Percentiles rank a stretch among this genome's conserved stretches.
Evolutionary conservation across 2,113 vertebrate genomes (phyloP).

Genomic region (Elephas maximus): DNA sequence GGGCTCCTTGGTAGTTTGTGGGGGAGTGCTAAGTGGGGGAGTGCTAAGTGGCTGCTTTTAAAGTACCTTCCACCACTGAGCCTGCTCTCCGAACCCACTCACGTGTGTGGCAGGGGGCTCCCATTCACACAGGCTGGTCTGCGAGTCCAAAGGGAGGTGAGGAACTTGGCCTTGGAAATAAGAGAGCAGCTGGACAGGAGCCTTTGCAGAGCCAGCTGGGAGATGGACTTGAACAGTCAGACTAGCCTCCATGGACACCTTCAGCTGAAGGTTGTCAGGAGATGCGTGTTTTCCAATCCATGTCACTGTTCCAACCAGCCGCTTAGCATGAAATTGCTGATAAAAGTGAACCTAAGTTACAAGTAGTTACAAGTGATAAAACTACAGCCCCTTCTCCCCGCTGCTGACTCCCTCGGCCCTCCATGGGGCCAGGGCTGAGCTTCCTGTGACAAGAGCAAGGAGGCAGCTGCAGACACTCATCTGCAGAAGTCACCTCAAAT

Average conservation of each 20-base stretch:
- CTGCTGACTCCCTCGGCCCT: neutral
- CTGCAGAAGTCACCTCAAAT: neutral
- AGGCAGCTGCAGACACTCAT: conserved; percentile 57
- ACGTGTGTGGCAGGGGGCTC: no score
- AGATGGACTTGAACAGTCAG: neutral
- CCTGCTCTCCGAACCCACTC: accelerated
- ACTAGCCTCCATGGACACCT: neutral
- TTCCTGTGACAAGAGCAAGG: conserved; percentile 76
- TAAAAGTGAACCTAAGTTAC: conserved; percentile 69
- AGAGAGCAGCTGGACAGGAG: accelerated
- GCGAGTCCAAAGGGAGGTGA: accelerated
- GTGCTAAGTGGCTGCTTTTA: accelerated
- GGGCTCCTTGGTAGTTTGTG: neutral
- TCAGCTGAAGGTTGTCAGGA: conserved; percentile 35
- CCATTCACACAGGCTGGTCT: no score
- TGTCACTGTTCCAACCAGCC: conserved; percentile 65
- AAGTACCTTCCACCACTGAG: neutral
- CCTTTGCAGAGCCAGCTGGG: accelerated
- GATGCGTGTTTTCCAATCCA: conserved; percentile 67
- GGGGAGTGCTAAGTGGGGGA: accelerated
- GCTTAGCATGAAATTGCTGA: conserved; percentile 76
- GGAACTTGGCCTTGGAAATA: neutral
- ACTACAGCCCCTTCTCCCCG: neutral
- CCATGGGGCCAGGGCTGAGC: neutral
- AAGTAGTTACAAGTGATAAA: conserved; percentile 59